These are phyloP conservation scores for Geopemphigus sp. DNA, from an alignment of 1,140 invertebrate genomes.

Conservation along the genomic window DNA sequence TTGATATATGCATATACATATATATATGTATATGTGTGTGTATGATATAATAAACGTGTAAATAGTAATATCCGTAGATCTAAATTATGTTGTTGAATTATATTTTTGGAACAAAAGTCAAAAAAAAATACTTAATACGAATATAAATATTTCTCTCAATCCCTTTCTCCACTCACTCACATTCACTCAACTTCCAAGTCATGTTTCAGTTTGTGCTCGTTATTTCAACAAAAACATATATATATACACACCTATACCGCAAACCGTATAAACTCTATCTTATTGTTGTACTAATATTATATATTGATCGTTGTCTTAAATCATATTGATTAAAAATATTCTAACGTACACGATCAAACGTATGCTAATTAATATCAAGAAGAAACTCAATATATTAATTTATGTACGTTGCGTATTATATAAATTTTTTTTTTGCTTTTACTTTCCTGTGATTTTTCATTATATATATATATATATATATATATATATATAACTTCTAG, in stretches of 20 bases:
- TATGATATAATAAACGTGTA: constrained; percentile 33
- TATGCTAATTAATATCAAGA: constrained; percentile 31
- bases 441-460: constrained; percentile 45
- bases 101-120: constrained; percentile 8
- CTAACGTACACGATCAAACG: neutral
- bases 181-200: constrained; percentile 4
- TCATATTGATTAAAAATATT: constrained; percentile 27
- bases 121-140: constrained; percentile 1
- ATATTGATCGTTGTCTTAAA: constrained; percentile 25
- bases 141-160: no score
- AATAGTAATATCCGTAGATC: constrained; percentile 25
- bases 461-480: no score
- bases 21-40: no score
- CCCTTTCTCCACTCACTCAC: neutral
- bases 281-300: constrained; percentile 33
- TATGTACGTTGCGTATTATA: neutral
- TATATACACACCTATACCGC: no score
- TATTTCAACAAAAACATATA: neutral
- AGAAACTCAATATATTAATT: constrained; percentile 21
- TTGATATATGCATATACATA: constrained; percentile 21
- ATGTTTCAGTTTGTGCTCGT: neutral
- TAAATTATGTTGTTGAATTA: constrained; percentile 21
- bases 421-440: constrained; percentile 22
- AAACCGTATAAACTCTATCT: constrained; percentile 19
- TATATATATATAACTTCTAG: constrained; percentile 34